Evolutionary conservation across 2,113 vertebrate species (phyloP).

Genomic region (Myotis lucifugus): DNA sequence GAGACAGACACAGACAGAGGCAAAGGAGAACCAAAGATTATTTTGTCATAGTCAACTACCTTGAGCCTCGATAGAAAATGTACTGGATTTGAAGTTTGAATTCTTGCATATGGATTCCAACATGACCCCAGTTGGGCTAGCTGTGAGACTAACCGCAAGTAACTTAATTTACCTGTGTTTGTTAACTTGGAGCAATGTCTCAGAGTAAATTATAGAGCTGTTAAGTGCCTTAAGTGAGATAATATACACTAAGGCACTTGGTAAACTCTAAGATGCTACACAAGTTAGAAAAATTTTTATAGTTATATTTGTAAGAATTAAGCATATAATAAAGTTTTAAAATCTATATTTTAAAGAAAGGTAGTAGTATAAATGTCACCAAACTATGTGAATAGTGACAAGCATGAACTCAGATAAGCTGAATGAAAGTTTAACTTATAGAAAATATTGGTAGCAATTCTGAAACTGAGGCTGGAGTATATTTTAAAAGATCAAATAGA

Average conservation of each 20-base stretch:
- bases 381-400: not conserved
- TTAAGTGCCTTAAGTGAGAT: conserved; percentile 5
- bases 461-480: not conserved
- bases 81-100: not conserved
- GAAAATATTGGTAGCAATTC: not conserved
- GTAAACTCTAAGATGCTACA: not conserved
- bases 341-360: not conserved
- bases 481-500: not conserved
- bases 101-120: not conserved
- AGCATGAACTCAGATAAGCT: not conserved
- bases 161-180: not conserved
- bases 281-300: not conserved
- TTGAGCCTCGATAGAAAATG: not conserved
- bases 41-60: not conserved
- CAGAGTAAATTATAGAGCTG: not conserved
- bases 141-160: not conserved
- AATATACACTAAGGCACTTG: not conserved
- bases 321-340: not conserved
- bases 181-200: not conserved
- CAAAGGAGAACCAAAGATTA: not conserved
- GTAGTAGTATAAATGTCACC: not conserved
- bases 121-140: not conserved
- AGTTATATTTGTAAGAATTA: not conserved
- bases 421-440: not conserved
- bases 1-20: not conserved